These are phyloP conservation scores for Oxygymnocypris stewartii DNA, from an alignment of 2,113 vertebrate genomes.

Conservation along the genomic window DNA sequence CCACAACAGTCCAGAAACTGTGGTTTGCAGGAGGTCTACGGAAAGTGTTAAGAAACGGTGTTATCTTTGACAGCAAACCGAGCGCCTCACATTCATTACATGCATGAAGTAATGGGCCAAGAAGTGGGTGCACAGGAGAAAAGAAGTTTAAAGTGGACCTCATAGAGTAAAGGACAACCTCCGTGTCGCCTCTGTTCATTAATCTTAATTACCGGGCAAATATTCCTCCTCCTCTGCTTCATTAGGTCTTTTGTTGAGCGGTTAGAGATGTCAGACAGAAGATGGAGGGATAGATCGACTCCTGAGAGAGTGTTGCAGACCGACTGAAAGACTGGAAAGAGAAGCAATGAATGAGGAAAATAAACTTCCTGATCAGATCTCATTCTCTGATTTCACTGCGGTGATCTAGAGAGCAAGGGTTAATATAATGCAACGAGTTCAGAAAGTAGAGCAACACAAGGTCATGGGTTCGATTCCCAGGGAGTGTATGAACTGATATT, in stretches of 20 bases:
- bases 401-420: background rate
- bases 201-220: conserved; percentile 78
- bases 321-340: background rate
- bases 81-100: conserved; percentile 22
- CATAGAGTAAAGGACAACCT: conserved; percentile 67
- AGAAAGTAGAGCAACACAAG: background rate
- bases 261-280: conserved; percentile 74
- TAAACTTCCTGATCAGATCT: background rate
- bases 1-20: background rate
- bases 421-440: background rate
- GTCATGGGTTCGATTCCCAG: background rate
- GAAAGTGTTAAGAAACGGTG: background rate
- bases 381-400: background rate
- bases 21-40: conserved; percentile 1
- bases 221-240: conserved; percentile 72
- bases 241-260: conserved; percentile 77
- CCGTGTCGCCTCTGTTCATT: conserved; percentile 74
- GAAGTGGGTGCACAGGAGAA: conserved; percentile 21
- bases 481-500: background rate
- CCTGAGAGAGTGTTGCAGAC: background rate
- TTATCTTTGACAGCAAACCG: conserved; percentile 5
- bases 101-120: conserved; percentile 30
- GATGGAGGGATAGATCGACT: conserved; percentile 69
- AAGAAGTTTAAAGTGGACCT: conserved; percentile 12
- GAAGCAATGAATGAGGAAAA: background rate